These are phyloP conservation scores for Pedetes capensis DNA, from an alignment of 2,113 vertebrate genomes.

Conservation along the genomic window DNA sequence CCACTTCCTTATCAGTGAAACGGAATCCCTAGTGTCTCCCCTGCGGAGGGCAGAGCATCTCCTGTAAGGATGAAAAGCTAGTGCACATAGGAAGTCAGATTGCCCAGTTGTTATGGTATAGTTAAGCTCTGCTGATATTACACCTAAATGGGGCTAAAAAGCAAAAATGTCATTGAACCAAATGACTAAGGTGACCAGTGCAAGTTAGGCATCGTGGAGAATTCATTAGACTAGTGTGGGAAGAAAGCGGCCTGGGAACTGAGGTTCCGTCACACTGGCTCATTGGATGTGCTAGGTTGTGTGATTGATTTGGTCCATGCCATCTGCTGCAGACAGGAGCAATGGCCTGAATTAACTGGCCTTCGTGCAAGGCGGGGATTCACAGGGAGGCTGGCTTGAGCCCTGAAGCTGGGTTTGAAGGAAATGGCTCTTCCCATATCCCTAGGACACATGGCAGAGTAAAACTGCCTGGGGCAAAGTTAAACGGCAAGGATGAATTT, in stretches of 20 bases:
- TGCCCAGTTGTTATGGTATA: accelerated
- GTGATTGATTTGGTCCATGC: accelerated
- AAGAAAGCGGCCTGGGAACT: too few species aligned
- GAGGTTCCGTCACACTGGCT: accelerated
- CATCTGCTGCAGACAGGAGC: neutral
- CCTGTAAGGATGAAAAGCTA: neutral
- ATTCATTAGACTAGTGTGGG: accelerated
- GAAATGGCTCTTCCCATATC: accelerated
- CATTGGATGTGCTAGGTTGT: too few species aligned
- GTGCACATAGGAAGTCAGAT: accelerated
- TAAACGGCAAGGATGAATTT: too few species aligned
- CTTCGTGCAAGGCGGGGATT: accelerated
- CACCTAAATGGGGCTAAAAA: neutral
- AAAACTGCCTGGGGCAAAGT: accelerated
- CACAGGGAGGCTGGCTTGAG: accelerated
- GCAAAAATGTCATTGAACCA: neutral
- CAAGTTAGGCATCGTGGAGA: accelerated
- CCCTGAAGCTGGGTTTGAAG: accelerated
- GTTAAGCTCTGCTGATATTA: accelerated
- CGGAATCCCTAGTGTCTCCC: accelerated
- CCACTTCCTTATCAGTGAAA: neutral
- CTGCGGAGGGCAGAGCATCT: too few species aligned
- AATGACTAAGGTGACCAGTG: accelerated
- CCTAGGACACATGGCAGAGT: accelerated
- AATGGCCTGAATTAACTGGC: accelerated